A percentile compares a stretch with the other conserved stretches of the same genome.
Conservation (phyloP, 2,888 invertebrate species). For the Agonopterix heracliana region DNA sequence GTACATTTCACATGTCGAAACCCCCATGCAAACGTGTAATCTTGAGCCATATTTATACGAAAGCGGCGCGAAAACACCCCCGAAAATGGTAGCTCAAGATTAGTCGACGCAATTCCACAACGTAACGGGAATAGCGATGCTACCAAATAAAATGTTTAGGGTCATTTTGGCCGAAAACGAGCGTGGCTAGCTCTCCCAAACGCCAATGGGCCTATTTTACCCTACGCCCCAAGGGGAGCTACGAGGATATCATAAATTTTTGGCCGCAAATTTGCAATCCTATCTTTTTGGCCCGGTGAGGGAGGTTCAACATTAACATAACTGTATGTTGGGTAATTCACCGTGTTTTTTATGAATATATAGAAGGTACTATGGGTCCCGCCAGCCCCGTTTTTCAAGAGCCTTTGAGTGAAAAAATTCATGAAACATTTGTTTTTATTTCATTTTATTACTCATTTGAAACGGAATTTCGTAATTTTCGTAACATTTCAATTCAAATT, state of each 20-base stretch:
- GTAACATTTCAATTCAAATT: too few relatives aligned
- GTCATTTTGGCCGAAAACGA: constrained; percentile 70
- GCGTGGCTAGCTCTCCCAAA: constrained; percentile 64
- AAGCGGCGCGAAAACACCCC: constrained; percentile 61
- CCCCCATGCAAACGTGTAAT: constrained; percentile 45
- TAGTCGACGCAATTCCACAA: constrained; percentile 60
- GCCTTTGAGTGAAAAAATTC: not conserved
- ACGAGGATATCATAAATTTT: constrained; percentile 70
- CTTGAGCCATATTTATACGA: constrained; percentile 54
- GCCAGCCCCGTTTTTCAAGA: not conserved
- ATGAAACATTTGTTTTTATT: not conserved
- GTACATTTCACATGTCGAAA: constrained; percentile 23
- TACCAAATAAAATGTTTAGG: constrained; percentile 75
- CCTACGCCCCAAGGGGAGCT: constrained; percentile 54
- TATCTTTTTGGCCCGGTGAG: constrained; percentile 66
- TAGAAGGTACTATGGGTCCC: not conserved
- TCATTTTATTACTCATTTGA: not conserved
- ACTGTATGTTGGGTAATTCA: constrained; percentile 63
- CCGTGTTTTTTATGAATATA: constrained; percentile 59
- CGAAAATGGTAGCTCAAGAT: constrained; percentile 64
- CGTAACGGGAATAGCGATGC: constrained; percentile 65
- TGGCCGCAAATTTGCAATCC: constrained; percentile 75
- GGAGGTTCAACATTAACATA: constrained; percentile 68
- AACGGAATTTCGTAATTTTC: too few relatives aligned
- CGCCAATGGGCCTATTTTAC: constrained; percentile 68